Base-by-base conservation (phyloP, 2,113 vertebrate species). In the Vulpes ferrilata region DNA sequence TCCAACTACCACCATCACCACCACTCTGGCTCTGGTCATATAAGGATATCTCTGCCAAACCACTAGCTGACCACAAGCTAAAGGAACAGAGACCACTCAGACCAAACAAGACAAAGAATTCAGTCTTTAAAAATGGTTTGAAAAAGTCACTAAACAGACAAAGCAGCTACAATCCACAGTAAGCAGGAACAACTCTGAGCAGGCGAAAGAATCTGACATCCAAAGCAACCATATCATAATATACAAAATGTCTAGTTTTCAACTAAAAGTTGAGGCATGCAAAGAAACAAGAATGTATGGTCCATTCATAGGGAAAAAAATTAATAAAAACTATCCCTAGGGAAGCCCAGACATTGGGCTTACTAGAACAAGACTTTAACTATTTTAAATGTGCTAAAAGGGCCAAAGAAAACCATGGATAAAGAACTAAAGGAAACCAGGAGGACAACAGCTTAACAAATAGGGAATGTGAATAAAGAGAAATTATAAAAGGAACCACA, bases 31-130 rank as follows among this genome's bases (percentile, higher is more conserved):
- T 84, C 8, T 51, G 64, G 16, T 22, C 22, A 55, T 64, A 93
- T 59, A 59, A 48, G 60, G 57, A 80, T 71, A 90, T 95, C 30
- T 86, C 73, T 79, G 19, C 85, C 55, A 64, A 87, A 78, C 67
- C 51, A 64, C 32, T 35, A 48, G 0, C 59, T 60, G 32, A 73
- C 65, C 51, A 69, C 22, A 93, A 69, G 32, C 23, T 59, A 90
- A 83, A 67, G 20, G 38, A 83, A 55, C 35, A 88, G 25, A 35
- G 16, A 80, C 43, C 20, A 60, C 23, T 35, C 32, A 87, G 35
- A 74, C 57, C 88, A 69, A 78, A 78, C 19, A 88, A 43, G 67
- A 51, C 23, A n/a, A 88, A 88, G 12, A 96, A 93, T 17, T 80
- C 11, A 86, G n/a, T 32, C 64, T 90, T 90, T 73, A 22, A 67